Percentiles rank a stretch among this genome's conserved stretches.
phyloP scores from a whole-genome alignment of 2,797 vertebrate species.

The Sebastes variabilis region DNA sequence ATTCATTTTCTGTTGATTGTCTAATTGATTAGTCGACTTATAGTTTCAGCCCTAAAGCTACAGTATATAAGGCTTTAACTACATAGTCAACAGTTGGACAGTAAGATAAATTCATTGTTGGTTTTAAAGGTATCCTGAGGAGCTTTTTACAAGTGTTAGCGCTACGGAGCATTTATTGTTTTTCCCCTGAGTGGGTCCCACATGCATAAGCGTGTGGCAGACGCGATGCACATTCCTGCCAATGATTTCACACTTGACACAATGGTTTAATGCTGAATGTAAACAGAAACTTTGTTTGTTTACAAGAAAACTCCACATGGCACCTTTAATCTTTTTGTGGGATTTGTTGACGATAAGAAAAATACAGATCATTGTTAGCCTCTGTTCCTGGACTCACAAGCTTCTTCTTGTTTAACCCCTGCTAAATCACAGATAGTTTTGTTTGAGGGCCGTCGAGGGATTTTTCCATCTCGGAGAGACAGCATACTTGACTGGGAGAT shows the following conservation, averaged over 20 bases:
- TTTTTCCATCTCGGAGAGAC: conserved; percentile 18
- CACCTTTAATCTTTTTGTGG: not conserved
- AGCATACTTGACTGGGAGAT: conserved; percentile 11
- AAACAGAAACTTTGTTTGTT: not conserved
- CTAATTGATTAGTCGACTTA: not conserved
- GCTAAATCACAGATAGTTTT: conserved; percentile 20
- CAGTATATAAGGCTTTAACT: not conserved
- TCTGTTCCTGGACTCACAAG: not conserved
- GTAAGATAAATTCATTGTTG: not conserved
- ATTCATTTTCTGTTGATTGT: too few relatives aligned
- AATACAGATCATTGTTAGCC: not conserved
- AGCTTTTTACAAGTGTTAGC: not conserved
- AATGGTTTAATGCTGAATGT: not conserved
- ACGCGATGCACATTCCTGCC: not conserved
- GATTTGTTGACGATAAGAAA: not conserved
- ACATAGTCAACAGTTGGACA: not conserved
- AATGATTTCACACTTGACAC: not conserved
- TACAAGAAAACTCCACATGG: not conserved
- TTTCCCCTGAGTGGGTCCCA: not conserved
- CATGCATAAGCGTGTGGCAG: not conserved
- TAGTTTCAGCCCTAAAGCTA: not conserved
- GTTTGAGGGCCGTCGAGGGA: conserved; percentile 12
- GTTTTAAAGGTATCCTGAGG: not conserved
- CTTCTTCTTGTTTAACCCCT: conserved; percentile 9
- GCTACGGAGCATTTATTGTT: not conserved